Percentiles rank a stretch among this genome's conserved stretches.
Conservation (phyloP, 2,888 invertebrate genomes). For the Branchipolynoe longqiensis region DNA sequence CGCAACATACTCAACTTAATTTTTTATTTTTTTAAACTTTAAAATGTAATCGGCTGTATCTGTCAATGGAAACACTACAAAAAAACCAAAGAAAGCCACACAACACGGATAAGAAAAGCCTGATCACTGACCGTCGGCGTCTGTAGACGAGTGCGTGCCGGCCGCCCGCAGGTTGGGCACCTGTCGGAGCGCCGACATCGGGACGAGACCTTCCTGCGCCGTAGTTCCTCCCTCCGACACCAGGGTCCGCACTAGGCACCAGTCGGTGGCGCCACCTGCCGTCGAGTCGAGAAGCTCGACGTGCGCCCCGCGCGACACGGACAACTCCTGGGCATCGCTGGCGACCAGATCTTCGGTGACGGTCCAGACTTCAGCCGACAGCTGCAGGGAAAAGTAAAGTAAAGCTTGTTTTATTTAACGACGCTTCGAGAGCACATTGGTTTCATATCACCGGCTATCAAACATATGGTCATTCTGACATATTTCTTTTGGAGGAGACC, state of each 20-base stretch:
- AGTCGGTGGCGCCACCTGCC: conserved; percentile 82
- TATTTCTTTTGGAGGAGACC: too few relatives aligned
- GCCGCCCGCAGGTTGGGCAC: conserved; percentile 77
- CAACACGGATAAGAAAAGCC: too few relatives aligned
- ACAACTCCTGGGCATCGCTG: conserved; percentile 89
- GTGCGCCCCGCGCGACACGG: conserved; percentile 94
- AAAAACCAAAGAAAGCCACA: too few relatives aligned
- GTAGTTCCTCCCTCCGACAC: conserved; percentile 70
- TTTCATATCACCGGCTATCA: too few relatives aligned
- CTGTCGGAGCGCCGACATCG: conserved; percentile 80
- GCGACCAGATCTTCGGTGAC: conserved; percentile 88
- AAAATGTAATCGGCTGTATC: too few relatives aligned
- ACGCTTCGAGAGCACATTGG: too few relatives aligned
- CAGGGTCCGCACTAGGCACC: conserved; percentile 80
- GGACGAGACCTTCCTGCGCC: conserved; percentile 80
- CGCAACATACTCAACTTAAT: too few relatives aligned
- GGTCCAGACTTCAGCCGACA: conserved; percentile 72
- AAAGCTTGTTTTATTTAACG: too few relatives aligned
- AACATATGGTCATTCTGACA: too few relatives aligned
- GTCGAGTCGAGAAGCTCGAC: conserved; percentile 92
- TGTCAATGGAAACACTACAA: too few relatives aligned
- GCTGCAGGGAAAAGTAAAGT: too few relatives aligned
- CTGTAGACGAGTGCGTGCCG: conserved; percentile 74
- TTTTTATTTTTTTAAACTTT: too few relatives aligned
- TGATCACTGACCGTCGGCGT: conserved; percentile 80